Evolutionary conservation across 2,113 vertebrate genomes (phyloP), one percentile per base, ranked within the genome.

Genomic region (Solenodon paradoxus): DNA sequence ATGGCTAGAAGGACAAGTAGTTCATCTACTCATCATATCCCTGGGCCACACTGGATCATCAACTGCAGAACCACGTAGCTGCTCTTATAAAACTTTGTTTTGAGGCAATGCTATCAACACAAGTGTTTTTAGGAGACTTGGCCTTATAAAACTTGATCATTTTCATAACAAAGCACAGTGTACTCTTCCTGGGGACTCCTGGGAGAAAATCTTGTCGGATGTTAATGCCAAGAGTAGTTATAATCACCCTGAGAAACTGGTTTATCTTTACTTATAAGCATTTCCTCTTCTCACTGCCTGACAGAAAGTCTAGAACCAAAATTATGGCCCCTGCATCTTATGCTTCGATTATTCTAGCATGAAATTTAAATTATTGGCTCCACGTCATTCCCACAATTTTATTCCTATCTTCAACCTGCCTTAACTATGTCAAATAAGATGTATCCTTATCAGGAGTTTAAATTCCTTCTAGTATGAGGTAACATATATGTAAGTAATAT

Each of bases 81-180:
- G 3, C 9, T 95, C 64, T 66, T 26, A 61, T 17, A 92, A 69
- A 61, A 95, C 63, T 80, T 38, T 71, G 81, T 40, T 83, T 87
- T 69, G 35, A 88, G n/a, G 86, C 7, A 0, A 86, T 53, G 35
- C 61, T 80, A 42, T 71, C 71, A 63, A 83, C 63, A 82, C 9
- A n/a, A 79, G 88, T 68, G 32, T 32, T 53, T 83, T 83, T 68
- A 81, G 47, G n/a, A 92, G 64, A 83, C 69, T 66, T 16, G 30
- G 69, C 10, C 38, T 55, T 47, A 47, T 17, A 88, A 86, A 79
- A 77, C 30, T 35, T 91, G n/a, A 61, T 80, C 45, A 69, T 53
- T 91, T 69, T 91, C 26, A 42, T 82, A 91, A 89, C 68, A 93
- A 91, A 97, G 81, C 57, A 59, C 42, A 51, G 45, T 88, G 57